Base-by-base conservation (phyloP, 1,140 invertebrate genomes). In the Lethrus apterus region DNA sequence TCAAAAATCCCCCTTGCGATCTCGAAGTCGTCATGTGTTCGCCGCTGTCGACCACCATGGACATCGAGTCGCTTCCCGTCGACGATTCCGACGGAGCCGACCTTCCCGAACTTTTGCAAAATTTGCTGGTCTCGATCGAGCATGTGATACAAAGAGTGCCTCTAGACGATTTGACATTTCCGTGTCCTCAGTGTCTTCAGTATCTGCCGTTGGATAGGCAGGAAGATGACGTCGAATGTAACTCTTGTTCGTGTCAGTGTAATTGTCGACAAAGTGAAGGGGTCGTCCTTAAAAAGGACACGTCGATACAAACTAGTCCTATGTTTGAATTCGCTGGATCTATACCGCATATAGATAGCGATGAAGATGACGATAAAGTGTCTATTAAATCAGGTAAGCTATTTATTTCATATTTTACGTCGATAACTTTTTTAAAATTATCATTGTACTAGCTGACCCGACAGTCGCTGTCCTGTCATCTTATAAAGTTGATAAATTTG, bases 331-430 rank as follows among this genome's bases (percentile, higher is more conserved):
- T 81, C 44, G 78, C 74, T 7, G 76, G 76, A n/a, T 78, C 79
- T 46, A 81, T 82, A 64, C 75, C 75, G 33, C 80, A 83, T 62
- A 83, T 83, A 52, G 80, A 83, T 63, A 81, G 79, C 56, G 80
- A 83, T 56, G 80, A 81, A 48, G 80, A 83, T 57, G 77, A 79
- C 40, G 75, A 77, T 52, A 70, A 71, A 44, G 66, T 70, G 43
- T 64, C 66, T 32, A 60, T 58, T 13, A 65, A 66, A 58, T 59
- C 57, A 35, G 61, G 64, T 66, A 55, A 60, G 57, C n/a, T n/a
- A n/a, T n/a, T n/a, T n/a, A n/a, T n/a, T n/a, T n/a, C n/a, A n/a
- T n/a, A n/a, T n/a, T n/a, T n/a, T n/a, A n/a, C n/a, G n/a, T n/a
- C n/a, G n/a, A n/a, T n/a, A n/a, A n/a, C n/a, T n/a, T n/a, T n/a